Conservation (phyloP, 1,140 invertebrate genomes). For the Zaprionus camerounensis region DNA sequence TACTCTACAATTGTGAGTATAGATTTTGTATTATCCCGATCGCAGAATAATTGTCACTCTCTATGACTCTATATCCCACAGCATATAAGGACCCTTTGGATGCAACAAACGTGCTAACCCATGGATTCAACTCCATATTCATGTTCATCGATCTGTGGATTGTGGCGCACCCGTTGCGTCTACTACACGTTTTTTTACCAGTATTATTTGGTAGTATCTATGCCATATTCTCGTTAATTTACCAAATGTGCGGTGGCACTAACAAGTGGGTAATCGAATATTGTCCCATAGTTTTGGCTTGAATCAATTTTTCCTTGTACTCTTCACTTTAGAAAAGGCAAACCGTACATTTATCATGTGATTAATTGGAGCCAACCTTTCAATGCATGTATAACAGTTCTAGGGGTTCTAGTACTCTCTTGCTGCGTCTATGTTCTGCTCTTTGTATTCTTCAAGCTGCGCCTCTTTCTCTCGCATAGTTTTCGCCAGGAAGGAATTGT, state of each 20-base stretch:
- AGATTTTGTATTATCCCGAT: neutral
- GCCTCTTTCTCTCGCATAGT: conserved; percentile 61
- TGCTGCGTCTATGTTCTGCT: conserved; percentile 76
- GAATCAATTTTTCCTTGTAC: neutral
- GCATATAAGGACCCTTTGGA: conserved; percentile 67
- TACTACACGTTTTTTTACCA: conserved; percentile 90
- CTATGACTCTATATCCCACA: conserved; percentile 15
- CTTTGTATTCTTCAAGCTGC: conserved; percentile 75
- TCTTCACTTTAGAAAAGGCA: conserved; percentile 84
- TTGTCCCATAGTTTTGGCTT: neutral
- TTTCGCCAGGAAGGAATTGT: conserved; percentile 54
- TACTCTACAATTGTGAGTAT: conserved; percentile 86
- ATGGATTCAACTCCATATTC: conserved; percentile 89
- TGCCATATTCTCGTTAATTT: conserved; percentile 89
- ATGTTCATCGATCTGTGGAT: conserved; percentile 90
- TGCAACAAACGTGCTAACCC: conserved; percentile 89
- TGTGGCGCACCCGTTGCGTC: conserved; percentile 88
- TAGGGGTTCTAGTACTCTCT: conserved; percentile 85
- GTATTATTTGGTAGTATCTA: conserved; percentile 87
- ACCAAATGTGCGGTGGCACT: conserved; percentile 89
- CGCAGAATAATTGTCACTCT: neutral
- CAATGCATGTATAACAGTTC: conserved; percentile 85
- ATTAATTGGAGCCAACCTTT: conserved; percentile 88
- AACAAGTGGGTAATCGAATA: conserved; percentile 85
- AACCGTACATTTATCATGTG: conserved; percentile 88